Conservation (phyloP, 2,888 invertebrate genomes). For the Mellilla xanthometata region DNA sequence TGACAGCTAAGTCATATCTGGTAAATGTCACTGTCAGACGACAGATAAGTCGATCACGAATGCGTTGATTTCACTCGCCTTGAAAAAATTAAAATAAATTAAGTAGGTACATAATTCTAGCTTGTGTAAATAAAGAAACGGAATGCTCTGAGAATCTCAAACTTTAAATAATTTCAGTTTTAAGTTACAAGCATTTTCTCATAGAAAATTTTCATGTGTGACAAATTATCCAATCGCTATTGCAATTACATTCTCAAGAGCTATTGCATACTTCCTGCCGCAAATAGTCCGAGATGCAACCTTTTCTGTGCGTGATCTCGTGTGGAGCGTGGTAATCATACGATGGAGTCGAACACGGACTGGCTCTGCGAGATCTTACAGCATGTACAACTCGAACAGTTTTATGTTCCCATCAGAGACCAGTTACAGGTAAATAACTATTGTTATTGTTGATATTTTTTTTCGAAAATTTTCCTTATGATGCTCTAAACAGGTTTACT, state of each 20-base stretch:
- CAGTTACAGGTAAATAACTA: constrained; percentile 89
- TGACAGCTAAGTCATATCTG: too few species aligned
- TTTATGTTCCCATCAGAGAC: constrained; percentile 94
- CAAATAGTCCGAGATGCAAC: constrained; percentile 57
- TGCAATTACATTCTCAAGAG: constrained; percentile 39
- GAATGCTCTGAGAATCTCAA: constrained; percentile 16
- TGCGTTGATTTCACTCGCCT: constrained; percentile 12
- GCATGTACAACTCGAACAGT: constrained; percentile 96
- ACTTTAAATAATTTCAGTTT: too few species aligned
- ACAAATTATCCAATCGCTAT: constrained; percentile 31
- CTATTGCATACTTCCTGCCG: constrained; percentile 61
- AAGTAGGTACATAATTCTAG: constrained; percentile 11
- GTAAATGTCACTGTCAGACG: constrained; percentile 4
- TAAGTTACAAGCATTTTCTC: not conserved
- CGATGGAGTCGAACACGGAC: constrained; percentile 84
- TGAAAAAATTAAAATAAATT: constrained; percentile 12
- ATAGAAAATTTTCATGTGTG: constrained; percentile 11
- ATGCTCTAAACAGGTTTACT: too few species aligned
- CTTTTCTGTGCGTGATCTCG: constrained; percentile 40
- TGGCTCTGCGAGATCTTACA: constrained; percentile 93
- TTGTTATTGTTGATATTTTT: constrained; percentile 7
- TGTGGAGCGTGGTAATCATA: constrained; percentile 32
- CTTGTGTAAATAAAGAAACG: constrained; percentile 20
- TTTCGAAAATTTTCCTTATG: too few species aligned
- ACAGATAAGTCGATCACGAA: constrained; percentile 7